Base-by-base conservation (phyloP, 1,140 invertebrate species). In the Acromyrmex heyeri region DNA sequence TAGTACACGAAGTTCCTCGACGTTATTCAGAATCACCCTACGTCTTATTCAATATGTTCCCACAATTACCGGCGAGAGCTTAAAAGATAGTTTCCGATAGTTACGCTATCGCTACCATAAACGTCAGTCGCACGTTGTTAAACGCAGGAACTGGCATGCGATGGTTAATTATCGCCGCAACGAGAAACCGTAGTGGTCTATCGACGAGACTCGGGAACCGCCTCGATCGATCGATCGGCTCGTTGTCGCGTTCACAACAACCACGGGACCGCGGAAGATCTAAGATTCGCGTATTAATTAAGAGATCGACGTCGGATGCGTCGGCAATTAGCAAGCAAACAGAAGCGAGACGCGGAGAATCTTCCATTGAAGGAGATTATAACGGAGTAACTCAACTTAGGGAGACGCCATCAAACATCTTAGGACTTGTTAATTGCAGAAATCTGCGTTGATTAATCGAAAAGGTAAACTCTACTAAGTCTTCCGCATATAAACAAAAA, bases 201-300 rank as follows among this genome's bases (percentile, higher is more conserved):
- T 76, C 75, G 48, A 50, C 38, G 50, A 38, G 30, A 50, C n/a
- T 81, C 30, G 44, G 12, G 53, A 83, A 67, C 55, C 62, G 34
- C 44, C 30, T 48, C 69, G 69, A 82, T 76, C 86, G 86, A 69
- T 79, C 55, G 57, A 87, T 90, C 53, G 57, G 24, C 72, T 79
- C 69, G 76, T 86, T 90, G 79, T 69, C 75, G 75, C 48, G n/a
- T 57, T 82, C 64, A 8, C 38, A 59, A 34, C 21, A 65, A 69
- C 69, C 21, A 14, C 86, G 70, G 34, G 21, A 55, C 67, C 59
- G 53, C 57, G 30, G 24, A 50, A 57, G 48, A 72, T 85, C 79
- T 81, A 90, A 90, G 86, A 90, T 87, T 72, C 70, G 88, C 85
- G 83, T 86, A 90, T 87, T 90, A 90, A 90, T 90, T 90, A 90